Conservation (phyloP, 2,113 vertebrate genomes). For the Leuciscus idus region DNA sequence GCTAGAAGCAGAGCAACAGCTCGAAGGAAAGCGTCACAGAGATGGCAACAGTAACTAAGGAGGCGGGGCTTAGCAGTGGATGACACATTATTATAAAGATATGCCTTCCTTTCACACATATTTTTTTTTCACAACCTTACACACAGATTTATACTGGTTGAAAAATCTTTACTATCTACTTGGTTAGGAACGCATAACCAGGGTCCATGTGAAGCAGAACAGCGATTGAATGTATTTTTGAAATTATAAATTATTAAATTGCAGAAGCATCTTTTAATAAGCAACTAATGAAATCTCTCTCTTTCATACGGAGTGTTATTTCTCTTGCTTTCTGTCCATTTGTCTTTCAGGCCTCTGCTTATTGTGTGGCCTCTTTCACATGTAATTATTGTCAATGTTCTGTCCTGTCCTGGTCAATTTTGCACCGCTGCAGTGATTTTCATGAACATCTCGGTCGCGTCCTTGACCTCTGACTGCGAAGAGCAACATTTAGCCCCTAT, state of each 20-base stretch:
- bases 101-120: background rate
- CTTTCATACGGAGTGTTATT: background rate
- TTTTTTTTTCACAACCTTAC: too few species aligned
- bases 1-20: too few species aligned
- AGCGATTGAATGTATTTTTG: too few species aligned
- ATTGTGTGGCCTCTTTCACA: background rate
- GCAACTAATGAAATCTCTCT: background rate
- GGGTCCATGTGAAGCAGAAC: too few species aligned
- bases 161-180: too few species aligned
- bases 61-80: too few species aligned
- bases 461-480: background rate
- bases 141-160: too few species aligned
- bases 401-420: background rate
- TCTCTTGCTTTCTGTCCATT: background rate
- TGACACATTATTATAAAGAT: too few species aligned
- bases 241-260: too few species aligned
- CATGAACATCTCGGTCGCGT: background rate
- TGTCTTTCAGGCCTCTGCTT: background rate
- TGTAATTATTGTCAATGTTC: conserved; percentile 3
- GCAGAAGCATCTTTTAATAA: background rate
- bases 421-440: background rate
- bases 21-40: background rate
- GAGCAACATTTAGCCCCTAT: conserved; percentile 23
- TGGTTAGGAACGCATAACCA: too few species aligned
- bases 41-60: background rate